Conservation (phyloP, 2,113 vertebrate genomes). For the Daphoenositta chrysoptera region DNA sequence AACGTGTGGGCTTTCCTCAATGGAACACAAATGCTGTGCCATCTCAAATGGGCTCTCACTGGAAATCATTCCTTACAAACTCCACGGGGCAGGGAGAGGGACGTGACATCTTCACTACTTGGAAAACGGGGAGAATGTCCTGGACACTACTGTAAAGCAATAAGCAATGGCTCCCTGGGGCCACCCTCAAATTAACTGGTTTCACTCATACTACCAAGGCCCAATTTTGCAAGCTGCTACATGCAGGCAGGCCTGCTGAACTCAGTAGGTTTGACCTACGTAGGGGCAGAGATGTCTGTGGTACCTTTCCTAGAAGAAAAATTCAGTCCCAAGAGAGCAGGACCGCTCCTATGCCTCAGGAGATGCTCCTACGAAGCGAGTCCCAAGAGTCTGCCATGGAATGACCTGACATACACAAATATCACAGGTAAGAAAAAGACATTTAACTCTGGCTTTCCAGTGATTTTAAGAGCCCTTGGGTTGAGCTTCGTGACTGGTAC, state of each 20-base stretch:
- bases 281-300: not conserved
- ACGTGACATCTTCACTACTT: not conserved
- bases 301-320: not conserved
- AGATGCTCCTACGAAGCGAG: not conserved
- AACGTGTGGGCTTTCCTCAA: not conserved
- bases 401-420: not conserved
- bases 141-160: not conserved
- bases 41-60: not conserved
- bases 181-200: not conserved
- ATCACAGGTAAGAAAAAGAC: not conserved
- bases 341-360: not conserved
- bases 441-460: not conserved
- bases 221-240: not conserved
- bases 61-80: not conserved
- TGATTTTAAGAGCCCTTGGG: rapidly evolving
- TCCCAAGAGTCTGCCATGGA: not conserved
- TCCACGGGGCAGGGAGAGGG: not conserved
- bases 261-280: rapidly evolving
- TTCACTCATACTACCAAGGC: not conserved
- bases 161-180: not conserved
- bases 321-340: not conserved
- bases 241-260: not conserved
- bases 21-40: not conserved
- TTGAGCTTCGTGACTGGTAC: not conserved
- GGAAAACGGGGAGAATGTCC: not conserved